phyloP scores from a whole-genome alignment of 64 coral and sea anemone genomes.

The Stichodactyla mertensii region DNA sequence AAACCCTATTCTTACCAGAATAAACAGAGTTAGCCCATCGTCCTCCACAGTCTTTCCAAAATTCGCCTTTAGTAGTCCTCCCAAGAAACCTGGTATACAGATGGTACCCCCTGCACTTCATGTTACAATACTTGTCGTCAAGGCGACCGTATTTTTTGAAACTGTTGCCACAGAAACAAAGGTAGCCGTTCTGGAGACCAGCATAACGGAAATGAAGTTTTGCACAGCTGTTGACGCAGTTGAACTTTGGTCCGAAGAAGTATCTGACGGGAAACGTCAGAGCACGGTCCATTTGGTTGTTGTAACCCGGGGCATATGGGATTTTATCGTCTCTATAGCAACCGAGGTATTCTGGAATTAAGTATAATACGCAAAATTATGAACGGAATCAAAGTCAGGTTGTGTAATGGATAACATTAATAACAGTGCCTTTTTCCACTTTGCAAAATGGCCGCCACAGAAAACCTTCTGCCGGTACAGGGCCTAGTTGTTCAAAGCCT shows the following conservation, averaged over 20 bases:
- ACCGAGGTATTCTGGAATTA: conserved; percentile 49
- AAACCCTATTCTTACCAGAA: conserved; percentile 36
- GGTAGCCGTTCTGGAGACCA: conserved; percentile 70
- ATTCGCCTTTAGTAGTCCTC: conserved; percentile 10
- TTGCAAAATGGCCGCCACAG: too few relatives aligned
- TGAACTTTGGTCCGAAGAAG: conserved; percentile 18
- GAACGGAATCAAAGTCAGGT: too few relatives aligned
- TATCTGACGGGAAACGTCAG: conserved; percentile 27
- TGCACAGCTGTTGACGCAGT: conserved; percentile 49
- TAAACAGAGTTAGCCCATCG: conserved; percentile 69
- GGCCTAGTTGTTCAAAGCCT: too few relatives aligned
- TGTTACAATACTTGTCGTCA: conserved; percentile 51
- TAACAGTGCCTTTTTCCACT: too few relatives aligned
- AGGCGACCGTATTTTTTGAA: conserved; percentile 58
- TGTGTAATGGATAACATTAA: too few relatives aligned
- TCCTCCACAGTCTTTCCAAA: conserved; percentile 59
- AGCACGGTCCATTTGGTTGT: conserved; percentile 34
- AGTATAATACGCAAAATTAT: neutral
- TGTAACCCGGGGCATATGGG: conserved; percentile 24
- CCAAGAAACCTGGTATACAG: neutral
- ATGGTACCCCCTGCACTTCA: conserved; percentile 42
- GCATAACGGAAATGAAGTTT: conserved; percentile 45
- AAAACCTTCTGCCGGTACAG: too few relatives aligned
- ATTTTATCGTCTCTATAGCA: conserved; percentile 76
- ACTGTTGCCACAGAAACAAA: conserved; percentile 71